These are phyloP conservation scores for Drosophila burlai DNA, from an alignment of 1,140 invertebrate species.

Conservation along the genomic window DNA sequence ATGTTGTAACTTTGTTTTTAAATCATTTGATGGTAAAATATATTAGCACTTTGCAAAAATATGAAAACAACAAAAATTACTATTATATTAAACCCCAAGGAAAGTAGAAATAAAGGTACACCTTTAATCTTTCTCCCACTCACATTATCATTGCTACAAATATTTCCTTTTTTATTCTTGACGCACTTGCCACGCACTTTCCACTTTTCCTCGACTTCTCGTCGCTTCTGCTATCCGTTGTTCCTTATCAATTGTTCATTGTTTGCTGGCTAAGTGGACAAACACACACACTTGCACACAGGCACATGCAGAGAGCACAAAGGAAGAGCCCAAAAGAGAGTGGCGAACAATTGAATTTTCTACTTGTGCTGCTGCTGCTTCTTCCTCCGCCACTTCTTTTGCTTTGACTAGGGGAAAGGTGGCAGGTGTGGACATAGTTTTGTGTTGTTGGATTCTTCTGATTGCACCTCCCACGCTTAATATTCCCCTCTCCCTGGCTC, in stretches of 20 bases:
- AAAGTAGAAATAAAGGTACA: neutral
- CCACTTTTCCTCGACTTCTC: constrained; percentile 52
- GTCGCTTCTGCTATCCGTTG: constrained; percentile 6
- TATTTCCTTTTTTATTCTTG: constrained; percentile 36
- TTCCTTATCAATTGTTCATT: constrained; percentile 72
- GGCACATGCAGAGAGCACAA: constrained; percentile 28
- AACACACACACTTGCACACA: constrained; percentile 42
- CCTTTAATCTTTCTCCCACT: neutral
- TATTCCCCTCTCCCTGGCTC: constrained; percentile 17
- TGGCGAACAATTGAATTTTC: constrained; percentile 75
- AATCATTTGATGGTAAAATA: neutral
- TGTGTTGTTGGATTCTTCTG: constrained; percentile 19
- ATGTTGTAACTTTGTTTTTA: neutral
- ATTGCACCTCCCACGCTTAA: constrained; percentile 50
- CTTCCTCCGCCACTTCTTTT: constrained; percentile 31
- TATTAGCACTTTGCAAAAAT: too few relatives aligned
- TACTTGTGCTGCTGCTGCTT: constrained; percentile 60
- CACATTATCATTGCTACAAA: constrained; percentile 17
- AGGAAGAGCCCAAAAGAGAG: constrained; percentile 48
- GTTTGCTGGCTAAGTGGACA: constrained; percentile 65
- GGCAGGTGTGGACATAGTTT: too few relatives aligned
- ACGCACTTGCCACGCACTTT: constrained; percentile 67
- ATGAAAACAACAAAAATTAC: neutral
- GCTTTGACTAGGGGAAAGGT: too few relatives aligned
- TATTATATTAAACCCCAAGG: neutral